Evolutionary conservation across 2,888 invertebrate species (phyloP).

Genomic region (Ypsolopha scabrella): DNA sequence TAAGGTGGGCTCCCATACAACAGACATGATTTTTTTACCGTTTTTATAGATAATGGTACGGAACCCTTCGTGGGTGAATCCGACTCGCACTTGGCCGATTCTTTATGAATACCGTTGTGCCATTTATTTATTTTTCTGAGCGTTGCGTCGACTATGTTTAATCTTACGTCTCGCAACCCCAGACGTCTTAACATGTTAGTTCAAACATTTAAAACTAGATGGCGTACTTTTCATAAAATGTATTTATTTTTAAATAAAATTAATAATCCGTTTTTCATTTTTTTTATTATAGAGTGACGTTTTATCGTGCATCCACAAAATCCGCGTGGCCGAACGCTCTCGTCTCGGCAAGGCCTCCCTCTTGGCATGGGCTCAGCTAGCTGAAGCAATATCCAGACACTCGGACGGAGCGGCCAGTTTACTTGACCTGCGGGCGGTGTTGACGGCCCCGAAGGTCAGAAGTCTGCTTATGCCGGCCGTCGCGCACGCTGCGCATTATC

Average conservation of each 20-base stretch:
- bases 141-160: no score
- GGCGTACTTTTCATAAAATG: neutral
- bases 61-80: no score
- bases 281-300: conserved; percentile 33
- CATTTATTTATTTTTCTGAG: no score
- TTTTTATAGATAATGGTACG: no score
- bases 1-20: no score
- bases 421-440: conserved; percentile 20
- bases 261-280: neutral
- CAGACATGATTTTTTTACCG: no score
- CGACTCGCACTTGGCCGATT: no score
- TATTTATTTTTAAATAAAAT: neutral
- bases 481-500: conserved; percentile 47
- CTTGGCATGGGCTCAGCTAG: conserved; percentile 23
- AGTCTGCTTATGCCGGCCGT: conserved; percentile 36
- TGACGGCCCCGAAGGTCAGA: conserved; percentile 21
- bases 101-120: no score
- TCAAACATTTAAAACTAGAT: no score
- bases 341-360: conserved; percentile 15
- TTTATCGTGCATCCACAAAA: conserved; percentile 25
- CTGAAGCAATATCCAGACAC: conserved; percentile 19
- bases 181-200: no score
- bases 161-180: no score
- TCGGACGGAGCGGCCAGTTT: conserved; percentile 28
- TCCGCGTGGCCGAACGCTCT: conserved; percentile 21